Evolutionary conservation across 2,113 vertebrate species (phyloP).

Genomic region (Pachycephala philippinensis): DNA sequence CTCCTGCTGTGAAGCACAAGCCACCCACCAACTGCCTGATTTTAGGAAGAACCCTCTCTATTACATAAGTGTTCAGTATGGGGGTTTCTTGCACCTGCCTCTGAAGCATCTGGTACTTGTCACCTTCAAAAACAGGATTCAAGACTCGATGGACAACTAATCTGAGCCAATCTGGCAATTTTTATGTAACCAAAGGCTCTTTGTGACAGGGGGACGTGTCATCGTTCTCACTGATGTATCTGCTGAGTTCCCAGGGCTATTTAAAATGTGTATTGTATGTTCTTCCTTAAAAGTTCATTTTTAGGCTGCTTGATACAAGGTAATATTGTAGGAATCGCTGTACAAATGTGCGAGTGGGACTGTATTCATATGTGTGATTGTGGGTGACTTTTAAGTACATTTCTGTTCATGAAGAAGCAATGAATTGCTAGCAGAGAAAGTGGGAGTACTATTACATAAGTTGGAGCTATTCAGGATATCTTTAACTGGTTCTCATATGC

Average conservation of each 20-base stretch:
- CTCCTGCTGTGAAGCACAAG: slow-evolving; percentile 60
- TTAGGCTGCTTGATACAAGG: background rate
- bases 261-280: slow-evolving; percentile 28
- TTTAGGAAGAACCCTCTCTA: slow-evolving; percentile 66
- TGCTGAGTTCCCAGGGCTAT: background rate
- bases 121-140: slow-evolving; percentile 55
- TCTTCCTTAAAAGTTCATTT: slow-evolving; percentile 38
- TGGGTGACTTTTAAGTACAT: slow-evolving; percentile 51
- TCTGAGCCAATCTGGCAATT: slow-evolving; percentile 37
- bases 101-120: slow-evolving; percentile 70
- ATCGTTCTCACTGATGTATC: background rate
- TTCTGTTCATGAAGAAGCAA: slow-evolving; percentile 59
- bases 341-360: slow-evolving; percentile 48
- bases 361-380: slow-evolving; percentile 46
- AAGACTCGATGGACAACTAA: slow-evolving; percentile 40
- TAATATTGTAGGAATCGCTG: slow-evolving; percentile 3
- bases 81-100: slow-evolving; percentile 69
- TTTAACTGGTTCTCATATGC: background rate
- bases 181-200: slow-evolving; percentile 33
- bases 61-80: slow-evolving; percentile 67
- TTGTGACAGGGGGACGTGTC: background rate
- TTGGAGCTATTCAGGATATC: slow-evolving; percentile 30
- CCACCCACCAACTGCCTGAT: slow-evolving; percentile 62
- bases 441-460: slow-evolving; percentile 56
- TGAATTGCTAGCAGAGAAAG: slow-evolving; percentile 58